phyloP scores from a whole-genome alignment of 2,888 invertebrate genomes.

The Harpalus rufipes region DNA sequence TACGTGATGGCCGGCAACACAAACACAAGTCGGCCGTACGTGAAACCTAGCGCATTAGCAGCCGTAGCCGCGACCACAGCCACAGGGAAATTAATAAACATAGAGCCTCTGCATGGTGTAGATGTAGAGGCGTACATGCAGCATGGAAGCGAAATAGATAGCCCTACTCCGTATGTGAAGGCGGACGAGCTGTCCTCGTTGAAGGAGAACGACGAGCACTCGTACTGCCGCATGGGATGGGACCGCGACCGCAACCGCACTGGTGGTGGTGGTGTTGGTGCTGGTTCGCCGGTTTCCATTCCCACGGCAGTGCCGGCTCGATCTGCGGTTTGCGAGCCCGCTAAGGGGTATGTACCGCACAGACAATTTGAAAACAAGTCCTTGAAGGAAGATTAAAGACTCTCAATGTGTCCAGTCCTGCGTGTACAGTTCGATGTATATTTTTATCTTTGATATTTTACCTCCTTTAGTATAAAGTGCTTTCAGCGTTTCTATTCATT shows the following conservation, averaged over 20 bases:
- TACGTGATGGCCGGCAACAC: slow-evolving; percentile 59
- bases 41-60: neutral
- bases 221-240: slow-evolving; percentile 62
- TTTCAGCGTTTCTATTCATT: slow-evolving; percentile 20
- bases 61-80: slow-evolving; percentile 24
- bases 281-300: neutral
- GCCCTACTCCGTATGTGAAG: slow-evolving; percentile 43
- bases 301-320: neutral
- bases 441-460: slow-evolving; percentile 52
- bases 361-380: slow-evolving; percentile 73
- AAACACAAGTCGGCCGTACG: slow-evolving; percentile 35
- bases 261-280: no score
- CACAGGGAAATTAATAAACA: slow-evolving; percentile 56
- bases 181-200: slow-evolving; percentile 51
- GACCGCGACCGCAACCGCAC: slow-evolving; percentile 9
- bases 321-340: slow-evolving; percentile 60
- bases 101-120: slow-evolving; percentile 48
- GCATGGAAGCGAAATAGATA: slow-evolving; percentile 30
- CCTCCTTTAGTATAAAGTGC: slow-evolving; percentile 51
- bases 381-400: slow-evolving; percentile 73
- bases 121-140: slow-evolving; percentile 30
- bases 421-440: slow-evolving; percentile 50
- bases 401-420: slow-evolving; percentile 28
- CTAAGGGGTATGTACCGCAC: slow-evolving; percentile 73
- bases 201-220: slow-evolving; percentile 42